These are phyloP conservation scores for Benitochromis conjunctus DNA, from an alignment of 2,113 vertebrate species.

Conservation along the genomic window DNA sequence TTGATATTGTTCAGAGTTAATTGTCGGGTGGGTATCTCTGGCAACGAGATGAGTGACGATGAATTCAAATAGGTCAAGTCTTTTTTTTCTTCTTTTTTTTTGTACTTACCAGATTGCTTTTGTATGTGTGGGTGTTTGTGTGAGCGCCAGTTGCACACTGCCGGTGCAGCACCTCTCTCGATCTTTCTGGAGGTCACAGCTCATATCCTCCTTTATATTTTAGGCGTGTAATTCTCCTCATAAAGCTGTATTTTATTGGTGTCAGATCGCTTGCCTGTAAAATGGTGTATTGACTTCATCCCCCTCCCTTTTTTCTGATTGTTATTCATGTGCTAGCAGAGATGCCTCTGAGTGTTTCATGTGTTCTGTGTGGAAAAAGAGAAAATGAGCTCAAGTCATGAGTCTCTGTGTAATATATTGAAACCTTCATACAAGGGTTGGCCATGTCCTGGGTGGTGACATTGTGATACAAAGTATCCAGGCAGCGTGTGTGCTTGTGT, in stretches of 20 bases:
- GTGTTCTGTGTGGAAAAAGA: neutral
- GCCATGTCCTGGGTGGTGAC: constrained; percentile 14
- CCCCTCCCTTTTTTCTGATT: constrained; percentile 37
- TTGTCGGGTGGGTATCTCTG: neutral
- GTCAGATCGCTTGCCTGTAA: constrained; percentile 58
- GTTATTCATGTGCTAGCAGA: constrained; percentile 26
- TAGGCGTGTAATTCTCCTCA: constrained; percentile 39
- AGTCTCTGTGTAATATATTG: constrained; percentile 10
- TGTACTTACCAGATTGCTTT: neutral
- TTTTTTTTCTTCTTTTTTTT: neutral
- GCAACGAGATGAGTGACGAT: neutral
- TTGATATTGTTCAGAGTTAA: constrained; percentile 20
- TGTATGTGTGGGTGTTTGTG: neutral
- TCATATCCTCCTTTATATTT: constrained; percentile 56
- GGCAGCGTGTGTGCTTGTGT: neutral
- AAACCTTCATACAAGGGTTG: constrained; percentile 39
- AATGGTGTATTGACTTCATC: constrained; percentile 56
- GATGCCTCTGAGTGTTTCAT: neutral
- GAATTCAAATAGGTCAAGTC: constrained; percentile 24
- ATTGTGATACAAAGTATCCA: constrained; percentile 15
- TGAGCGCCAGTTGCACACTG: neutral
- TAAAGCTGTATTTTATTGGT: constrained; percentile 61
- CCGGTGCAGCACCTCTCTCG: neutral
- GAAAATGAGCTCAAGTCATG: constrained; percentile 21
- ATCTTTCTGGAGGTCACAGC: constrained; percentile 34